phyloP scores from a whole-genome alignment of 2,113 vertebrate species.

The Rhipidura dahli region DNA sequence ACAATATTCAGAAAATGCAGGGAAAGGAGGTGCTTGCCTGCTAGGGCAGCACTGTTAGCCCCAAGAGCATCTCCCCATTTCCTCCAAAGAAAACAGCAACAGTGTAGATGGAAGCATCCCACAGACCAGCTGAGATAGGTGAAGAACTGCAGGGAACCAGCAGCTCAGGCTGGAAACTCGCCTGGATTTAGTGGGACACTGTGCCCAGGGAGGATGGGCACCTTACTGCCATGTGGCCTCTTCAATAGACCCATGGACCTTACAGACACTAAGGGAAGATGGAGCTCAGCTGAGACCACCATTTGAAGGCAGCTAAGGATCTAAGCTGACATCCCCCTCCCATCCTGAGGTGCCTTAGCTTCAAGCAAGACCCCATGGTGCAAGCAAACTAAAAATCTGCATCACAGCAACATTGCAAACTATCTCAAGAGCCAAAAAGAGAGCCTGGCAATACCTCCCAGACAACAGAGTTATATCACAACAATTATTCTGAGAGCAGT shows the following conservation, averaged over 20 bases:
- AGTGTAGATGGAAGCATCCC: not conserved
- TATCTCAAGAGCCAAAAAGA: not conserved
- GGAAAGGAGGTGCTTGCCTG: not conserved
- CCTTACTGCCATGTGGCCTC: not conserved
- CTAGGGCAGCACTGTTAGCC: not conserved
- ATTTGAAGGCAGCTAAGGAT: not conserved
- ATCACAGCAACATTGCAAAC: rapidly evolving
- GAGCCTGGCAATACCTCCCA: not conserved
- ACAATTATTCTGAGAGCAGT: not conserved
- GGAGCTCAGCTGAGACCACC: not conserved
- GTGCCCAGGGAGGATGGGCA: not conserved
- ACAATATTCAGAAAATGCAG: not conserved
- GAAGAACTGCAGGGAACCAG: not conserved
- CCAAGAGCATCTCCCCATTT: not conserved
- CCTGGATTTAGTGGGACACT: not conserved
- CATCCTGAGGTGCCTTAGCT: not conserved
- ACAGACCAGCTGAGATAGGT: not conserved
- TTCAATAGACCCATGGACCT: not conserved
- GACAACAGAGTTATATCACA: not conserved
- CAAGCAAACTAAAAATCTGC: not conserved
- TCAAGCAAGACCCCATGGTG: not conserved
- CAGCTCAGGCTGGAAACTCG: not conserved
- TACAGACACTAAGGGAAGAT: not conserved
- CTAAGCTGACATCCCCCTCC: not conserved
- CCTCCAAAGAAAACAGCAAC: not conserved